phyloP scores from a whole-genome alignment of 2,797 vertebrate species.

The Artibeus jamaicensis region DNA sequence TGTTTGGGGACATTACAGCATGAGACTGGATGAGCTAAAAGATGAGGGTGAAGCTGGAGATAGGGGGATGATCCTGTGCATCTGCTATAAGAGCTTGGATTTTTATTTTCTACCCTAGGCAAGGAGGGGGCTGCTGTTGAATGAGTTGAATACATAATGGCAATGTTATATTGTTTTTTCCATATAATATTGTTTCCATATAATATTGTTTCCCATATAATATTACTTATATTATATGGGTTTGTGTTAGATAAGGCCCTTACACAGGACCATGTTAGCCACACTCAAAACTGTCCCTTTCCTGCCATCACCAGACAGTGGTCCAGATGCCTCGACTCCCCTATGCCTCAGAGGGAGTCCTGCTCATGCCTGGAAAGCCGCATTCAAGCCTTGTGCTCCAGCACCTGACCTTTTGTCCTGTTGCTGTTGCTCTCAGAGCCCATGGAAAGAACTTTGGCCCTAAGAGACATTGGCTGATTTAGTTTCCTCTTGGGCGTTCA shows the following conservation, averaged over 20 bases:
- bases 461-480: background rate
- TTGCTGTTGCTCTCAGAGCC: background rate
- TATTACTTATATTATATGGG: too few relatives aligned
- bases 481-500: background rate
- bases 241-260: background rate
- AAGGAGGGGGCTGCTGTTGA: background rate
- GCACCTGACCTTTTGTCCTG: background rate
- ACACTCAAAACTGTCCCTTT: background rate
- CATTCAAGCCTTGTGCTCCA: background rate
- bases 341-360: background rate
- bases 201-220: too few relatives aligned
- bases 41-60: background rate
- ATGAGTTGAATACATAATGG: background rate
- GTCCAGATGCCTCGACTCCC: background rate
- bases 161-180: background rate
- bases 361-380: background rate
- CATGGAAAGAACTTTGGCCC: background rate
- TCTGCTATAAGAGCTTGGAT: background rate
- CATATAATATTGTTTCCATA: too few relatives aligned
- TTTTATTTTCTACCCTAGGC: background rate
- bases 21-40: background rate
- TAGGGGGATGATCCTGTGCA: too few relatives aligned
- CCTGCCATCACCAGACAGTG: background rate
- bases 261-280: background rate
- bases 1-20: background rate